These are phyloP conservation scores for Helicoverpa zea DNA, from an alignment of 1,140 invertebrate genomes.

Conservation along the genomic window DNA sequence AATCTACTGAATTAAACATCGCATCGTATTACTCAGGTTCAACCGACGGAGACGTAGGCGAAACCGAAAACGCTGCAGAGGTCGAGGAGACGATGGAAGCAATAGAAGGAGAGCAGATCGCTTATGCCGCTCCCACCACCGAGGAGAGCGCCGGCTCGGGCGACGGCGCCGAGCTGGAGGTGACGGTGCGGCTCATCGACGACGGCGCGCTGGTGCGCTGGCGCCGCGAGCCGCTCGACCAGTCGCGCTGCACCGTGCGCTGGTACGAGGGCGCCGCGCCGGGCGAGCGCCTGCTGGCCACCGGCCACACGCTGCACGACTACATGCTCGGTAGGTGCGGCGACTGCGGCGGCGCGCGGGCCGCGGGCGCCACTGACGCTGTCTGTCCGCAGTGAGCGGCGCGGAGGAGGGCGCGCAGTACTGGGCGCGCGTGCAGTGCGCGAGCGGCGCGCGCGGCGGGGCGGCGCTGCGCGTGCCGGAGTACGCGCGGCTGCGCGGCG, in stretches of 20 bases:
- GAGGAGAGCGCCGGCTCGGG: slow-evolving; percentile 34
- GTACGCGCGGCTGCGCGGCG: slow-evolving; percentile 71
- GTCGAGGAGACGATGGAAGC: slow-evolving; percentile 29
- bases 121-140: slow-evolving; percentile 34
- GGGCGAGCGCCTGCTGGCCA: slow-evolving; percentile 64
- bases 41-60: slow-evolving; percentile 7
- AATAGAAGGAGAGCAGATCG: slow-evolving; percentile 4
- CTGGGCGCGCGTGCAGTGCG: slow-evolving; percentile 73
- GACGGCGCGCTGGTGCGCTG: slow-evolving; percentile 63
- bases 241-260: slow-evolving; percentile 65
- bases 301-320: slow-evolving; percentile 67
- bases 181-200: slow-evolving; percentile 68
- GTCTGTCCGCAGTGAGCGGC: slow-evolving; percentile 61
- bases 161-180: slow-evolving; percentile 59
- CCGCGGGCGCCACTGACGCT: neutral
- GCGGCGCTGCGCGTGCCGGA: slow-evolving; percentile 68
- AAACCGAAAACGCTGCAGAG: neutral
- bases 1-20: neutral
- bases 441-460: slow-evolving; percentile 58
- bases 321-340: slow-evolving; percentile 67
- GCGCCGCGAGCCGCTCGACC: slow-evolving; percentile 54
- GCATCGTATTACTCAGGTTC: neutral
- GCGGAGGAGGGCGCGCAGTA: slow-evolving; percentile 73
- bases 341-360: neutral
- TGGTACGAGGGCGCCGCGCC: slow-evolving; percentile 69